Conservation (phyloP, 2,797 vertebrate genomes). For the Gallinago solitaria region DNA sequence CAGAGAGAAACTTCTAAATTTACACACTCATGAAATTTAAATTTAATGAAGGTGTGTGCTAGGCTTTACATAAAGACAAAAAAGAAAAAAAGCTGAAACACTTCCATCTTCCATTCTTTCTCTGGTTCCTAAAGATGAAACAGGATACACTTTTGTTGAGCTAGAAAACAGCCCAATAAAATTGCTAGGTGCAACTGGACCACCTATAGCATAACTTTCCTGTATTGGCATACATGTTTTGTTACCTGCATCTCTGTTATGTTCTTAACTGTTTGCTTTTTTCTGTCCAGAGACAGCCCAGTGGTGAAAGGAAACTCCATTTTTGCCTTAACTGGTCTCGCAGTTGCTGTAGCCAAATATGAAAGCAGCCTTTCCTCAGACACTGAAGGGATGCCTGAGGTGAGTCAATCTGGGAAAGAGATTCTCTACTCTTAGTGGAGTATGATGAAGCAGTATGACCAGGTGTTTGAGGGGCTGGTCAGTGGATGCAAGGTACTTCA, state of each 20-base stretch:
- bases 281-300: conserved; percentile 87
- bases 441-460: neutral
- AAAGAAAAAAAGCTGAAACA: neutral
- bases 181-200: neutral
- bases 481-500: neutral
- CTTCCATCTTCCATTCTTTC: neutral
- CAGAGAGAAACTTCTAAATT: neutral
- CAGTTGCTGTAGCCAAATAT: conserved; percentile 85
- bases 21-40: neutral
- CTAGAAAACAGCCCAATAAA: neutral
- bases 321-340: conserved; percentile 89
- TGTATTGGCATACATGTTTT: neutral
- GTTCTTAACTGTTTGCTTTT: neutral
- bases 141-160: neutral
- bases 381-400: conserved; percentile 78
- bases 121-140: neutral
- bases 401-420: conserved; percentile 62
- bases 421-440: neutral
- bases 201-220: neutral
- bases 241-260: neutral
- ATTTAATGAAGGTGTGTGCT: neutral
- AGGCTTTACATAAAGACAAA: neutral
- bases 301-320: conserved; percentile 95
- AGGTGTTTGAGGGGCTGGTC: neutral
- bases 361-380: conserved; percentile 88